phyloP scores from a whole-genome alignment of 2,888 invertebrate genomes.

The Acronicta leporina region DNA sequence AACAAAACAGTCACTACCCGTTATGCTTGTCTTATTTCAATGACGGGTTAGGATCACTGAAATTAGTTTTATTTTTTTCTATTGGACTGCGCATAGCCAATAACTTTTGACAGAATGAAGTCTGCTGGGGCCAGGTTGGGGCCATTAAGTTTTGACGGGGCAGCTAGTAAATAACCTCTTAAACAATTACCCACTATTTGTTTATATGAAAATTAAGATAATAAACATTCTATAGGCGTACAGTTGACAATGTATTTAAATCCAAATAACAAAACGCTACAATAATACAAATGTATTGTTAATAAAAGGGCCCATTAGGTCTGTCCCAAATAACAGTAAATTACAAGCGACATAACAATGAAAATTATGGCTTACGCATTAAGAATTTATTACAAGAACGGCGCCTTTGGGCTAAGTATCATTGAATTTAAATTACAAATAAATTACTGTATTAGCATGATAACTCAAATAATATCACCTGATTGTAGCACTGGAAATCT shows the following conservation, averaged over 20 bases:
- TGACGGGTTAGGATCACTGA: too few species aligned
- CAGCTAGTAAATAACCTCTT: too few species aligned
- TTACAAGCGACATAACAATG: conserved; percentile 34
- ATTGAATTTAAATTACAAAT: conserved; percentile 37
- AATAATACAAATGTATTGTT: conserved; percentile 32
- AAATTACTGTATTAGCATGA: conserved; percentile 13
- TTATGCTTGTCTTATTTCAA: too few species aligned
- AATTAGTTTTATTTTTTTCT: too few species aligned
- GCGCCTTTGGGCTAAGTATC: conserved; percentile 24
- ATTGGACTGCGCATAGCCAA: too few species aligned
- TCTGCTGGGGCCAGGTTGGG: too few species aligned
- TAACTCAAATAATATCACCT: conserved; percentile 25
- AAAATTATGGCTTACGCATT: conserved; percentile 34
- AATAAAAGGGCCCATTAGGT: conserved; percentile 27
- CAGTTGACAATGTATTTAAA: conserved; percentile 21
- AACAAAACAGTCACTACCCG: too few species aligned
- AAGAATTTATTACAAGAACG: conserved; percentile 42
- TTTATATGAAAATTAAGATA: too few species aligned
- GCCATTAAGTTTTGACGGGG: too few species aligned
- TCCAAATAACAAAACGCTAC: conserved; percentile 20
- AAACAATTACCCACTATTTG: background rate
- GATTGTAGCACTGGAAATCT: conserved; percentile 11
- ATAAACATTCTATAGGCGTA: conserved; percentile 23
- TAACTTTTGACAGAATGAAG: too few species aligned
- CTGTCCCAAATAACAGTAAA: conserved; percentile 36